phyloP scores from a whole-genome alignment of 2,113 vertebrate species.

The Platysternon megacephalum region DNA sequence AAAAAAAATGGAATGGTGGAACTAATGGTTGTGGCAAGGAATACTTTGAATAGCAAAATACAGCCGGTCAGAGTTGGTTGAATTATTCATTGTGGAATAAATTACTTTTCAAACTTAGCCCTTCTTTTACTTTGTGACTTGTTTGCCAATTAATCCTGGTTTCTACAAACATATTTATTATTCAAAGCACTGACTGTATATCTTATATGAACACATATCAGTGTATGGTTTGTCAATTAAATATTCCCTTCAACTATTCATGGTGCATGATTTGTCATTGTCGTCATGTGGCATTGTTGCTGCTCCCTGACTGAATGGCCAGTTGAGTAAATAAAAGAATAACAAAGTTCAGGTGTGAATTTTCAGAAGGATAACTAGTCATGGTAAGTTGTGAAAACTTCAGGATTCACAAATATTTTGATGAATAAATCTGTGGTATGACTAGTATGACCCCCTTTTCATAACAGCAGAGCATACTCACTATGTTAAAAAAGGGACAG shows the following conservation, averaged over 20 bases:
- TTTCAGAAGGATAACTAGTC: neutral
- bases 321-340: rapidly evolving
- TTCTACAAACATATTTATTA: neutral
- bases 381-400: neutral
- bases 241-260: neutral
- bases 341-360: neutral
- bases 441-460: neutral
- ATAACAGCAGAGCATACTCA: neutral
- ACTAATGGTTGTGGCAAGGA: neutral
- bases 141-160: neutral
- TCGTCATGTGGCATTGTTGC: neutral
- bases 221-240: neutral
- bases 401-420: neutral
- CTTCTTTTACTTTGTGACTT: neutral
- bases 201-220: neutral
- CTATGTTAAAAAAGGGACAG: neutral
- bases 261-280: neutral
- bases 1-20: neutral
- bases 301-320: neutral
- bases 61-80: neutral
- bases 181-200: neutral
- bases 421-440: neutral
- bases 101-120: neutral
- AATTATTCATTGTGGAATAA: neutral
- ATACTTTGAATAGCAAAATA: neutral